phyloP scores from a whole-genome alignment of 2,888 invertebrate species.

The Drosophila quasianomalipes region DNA sequence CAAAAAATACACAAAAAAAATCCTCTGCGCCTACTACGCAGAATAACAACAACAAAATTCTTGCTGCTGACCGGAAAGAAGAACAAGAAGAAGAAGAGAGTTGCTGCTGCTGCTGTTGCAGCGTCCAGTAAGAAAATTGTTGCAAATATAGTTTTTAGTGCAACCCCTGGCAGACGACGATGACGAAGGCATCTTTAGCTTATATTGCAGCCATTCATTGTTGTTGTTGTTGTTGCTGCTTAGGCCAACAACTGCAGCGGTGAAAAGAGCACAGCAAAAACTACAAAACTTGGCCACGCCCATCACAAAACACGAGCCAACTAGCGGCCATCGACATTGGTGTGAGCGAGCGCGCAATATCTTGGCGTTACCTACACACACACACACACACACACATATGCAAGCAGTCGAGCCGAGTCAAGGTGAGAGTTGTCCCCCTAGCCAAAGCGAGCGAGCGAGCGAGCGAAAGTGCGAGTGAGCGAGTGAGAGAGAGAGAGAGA shows the following conservation, averaged over 20 bases:
- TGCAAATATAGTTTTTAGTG: constrained; percentile 73
- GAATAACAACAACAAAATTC: constrained; percentile 36
- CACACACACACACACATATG: constrained; percentile 16
- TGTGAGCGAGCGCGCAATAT: constrained; percentile 67
- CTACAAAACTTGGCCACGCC: constrained; percentile 74
- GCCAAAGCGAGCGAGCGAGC: neutral
- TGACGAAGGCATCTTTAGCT: constrained; percentile 56
- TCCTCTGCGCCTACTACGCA: constrained; percentile 39
- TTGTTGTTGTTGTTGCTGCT: constrained; percentile 58
- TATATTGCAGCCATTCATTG: constrained; percentile 66
- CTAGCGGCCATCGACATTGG: constrained; percentile 40
- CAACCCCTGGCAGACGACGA: constrained; percentile 50
- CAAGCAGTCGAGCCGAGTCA: constrained; percentile 30
- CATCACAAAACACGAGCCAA: constrained; percentile 39
- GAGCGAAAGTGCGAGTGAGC: constrained; percentile 9
- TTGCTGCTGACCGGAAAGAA: constrained; percentile 35
- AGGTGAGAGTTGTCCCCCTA: constrained; percentile 34
- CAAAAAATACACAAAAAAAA: constrained; percentile 18
- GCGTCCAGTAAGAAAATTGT: constrained; percentile 80
- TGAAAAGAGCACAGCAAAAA: constrained; percentile 75
- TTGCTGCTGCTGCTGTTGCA: constrained; percentile 27
- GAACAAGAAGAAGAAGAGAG: constrained; percentile 60
- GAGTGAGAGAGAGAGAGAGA: constrained; percentile 37
- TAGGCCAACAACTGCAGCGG: constrained; percentile 62
- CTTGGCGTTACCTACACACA: constrained; percentile 65